Percentiles rank a stretch among this genome's conserved stretches.
phyloP scores from a whole-genome alignment of 2,797 vertebrate species.

The Pogonophryne albipinna region DNA sequence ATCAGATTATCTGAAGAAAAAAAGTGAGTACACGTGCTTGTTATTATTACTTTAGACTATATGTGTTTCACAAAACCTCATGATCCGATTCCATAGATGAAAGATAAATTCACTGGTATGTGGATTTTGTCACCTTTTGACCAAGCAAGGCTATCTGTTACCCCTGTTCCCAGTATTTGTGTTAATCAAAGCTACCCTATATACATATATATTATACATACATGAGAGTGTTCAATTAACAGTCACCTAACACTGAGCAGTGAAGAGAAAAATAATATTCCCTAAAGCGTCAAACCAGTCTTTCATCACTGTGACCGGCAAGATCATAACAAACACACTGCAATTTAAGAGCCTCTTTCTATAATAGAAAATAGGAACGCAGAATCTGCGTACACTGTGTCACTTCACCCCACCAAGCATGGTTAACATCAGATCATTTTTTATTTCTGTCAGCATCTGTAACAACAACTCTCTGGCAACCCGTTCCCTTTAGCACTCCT shows the following conservation, averaged over 20 bases:
- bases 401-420: conserved; percentile 46
- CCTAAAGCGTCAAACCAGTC: not conserved
- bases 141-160: not conserved
- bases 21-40: too few relatives aligned
- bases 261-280: not conserved
- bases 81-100: too few relatives aligned
- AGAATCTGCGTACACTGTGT: conserved; percentile 9
- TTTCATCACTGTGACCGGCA: not conserved
- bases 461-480: conserved; percentile 36
- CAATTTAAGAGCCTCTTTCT: not conserved
- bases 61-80: too few relatives aligned
- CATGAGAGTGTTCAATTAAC: not conserved
- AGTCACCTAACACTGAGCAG: not conserved
- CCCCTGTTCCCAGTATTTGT: not conserved
- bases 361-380: conserved; percentile 14
- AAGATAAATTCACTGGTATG: not conserved
- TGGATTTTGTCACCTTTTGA: not conserved
- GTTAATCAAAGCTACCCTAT: not conserved
- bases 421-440: conserved; percentile 56
- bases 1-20: too few relatives aligned
- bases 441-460: conserved; percentile 61
- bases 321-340: not conserved
- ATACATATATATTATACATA: not conserved
- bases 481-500: conserved; percentile 43
- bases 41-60: too few relatives aligned